Conservation (phyloP, 2,797 vertebrate species). For the Hyperoplus lanceolatus region DNA sequence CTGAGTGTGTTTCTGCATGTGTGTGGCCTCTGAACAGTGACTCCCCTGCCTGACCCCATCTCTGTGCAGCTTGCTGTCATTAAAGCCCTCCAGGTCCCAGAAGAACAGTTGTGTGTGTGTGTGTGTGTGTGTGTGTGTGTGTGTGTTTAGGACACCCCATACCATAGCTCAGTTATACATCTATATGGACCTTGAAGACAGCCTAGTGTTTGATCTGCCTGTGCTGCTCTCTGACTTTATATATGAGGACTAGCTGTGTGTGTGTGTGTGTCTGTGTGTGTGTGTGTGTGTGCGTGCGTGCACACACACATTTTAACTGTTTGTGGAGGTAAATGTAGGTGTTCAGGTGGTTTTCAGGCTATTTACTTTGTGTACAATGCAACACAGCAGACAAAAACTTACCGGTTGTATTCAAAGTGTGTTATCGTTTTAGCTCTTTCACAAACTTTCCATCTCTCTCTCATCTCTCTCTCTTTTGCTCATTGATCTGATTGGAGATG, state of each 20-base stretch:
- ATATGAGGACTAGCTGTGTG: neutral
- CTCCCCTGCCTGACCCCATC: conserved; percentile 58
- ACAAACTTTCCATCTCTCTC: neutral
- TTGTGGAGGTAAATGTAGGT: conserved; percentile 28
- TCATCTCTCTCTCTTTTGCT: conserved; percentile 3
- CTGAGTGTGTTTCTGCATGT: conserved; percentile 9
- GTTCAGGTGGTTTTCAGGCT: conserved; percentile 32
- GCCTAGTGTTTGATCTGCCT: conserved; percentile 50
- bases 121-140: conserved; percentile 35
- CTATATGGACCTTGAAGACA: conserved; percentile 62
- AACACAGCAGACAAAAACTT: conserved; percentile 33
- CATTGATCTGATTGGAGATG: conserved; percentile 75
- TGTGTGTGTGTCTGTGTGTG: conserved; percentile 12
- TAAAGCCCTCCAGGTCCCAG: conserved; percentile 55
- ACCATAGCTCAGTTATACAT: conserved; percentile 45
- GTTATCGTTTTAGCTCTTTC: conserved; percentile 10
- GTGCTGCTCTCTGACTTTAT: conserved; percentile 41
- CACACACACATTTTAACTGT: neutral
- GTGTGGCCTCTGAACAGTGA: conserved; percentile 57
- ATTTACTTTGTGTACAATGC: conserved; percentile 28
- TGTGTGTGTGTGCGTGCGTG: conserved; percentile 1
- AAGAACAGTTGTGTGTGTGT: conserved; percentile 33
- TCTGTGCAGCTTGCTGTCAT: conserved; percentile 69
- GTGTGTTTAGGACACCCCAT: conserved; percentile 15
- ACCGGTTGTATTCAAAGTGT: conserved; percentile 30